Evolutionary conservation across 1,140 invertebrate genomes (phyloP), one percentile per base, ranked within the genome.

Genomic region (Drosophila repleta): DNA sequence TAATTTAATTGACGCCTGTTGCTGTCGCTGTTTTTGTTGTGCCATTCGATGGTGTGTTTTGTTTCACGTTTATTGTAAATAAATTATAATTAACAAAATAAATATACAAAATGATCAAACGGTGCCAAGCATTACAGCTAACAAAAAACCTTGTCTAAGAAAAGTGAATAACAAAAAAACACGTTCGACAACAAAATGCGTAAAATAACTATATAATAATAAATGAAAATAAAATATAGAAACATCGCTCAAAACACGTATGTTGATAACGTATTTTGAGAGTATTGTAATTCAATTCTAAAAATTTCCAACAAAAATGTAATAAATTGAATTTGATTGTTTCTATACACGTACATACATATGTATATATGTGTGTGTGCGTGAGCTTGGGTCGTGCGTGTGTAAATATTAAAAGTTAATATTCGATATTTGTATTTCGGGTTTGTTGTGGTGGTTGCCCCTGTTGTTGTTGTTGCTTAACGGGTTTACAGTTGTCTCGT

Each of bases 1-100:
- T 74, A 85, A 80, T 74, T 81, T 64, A 84, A 85, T 84, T 84
- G 77, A 77, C 81, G 74, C 64, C 57, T 70, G 55, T 69, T 74
- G 52, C 49, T 75, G 43, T 56, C 61, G 26, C 48, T 63, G 46
- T 63, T 53, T 21, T 48, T 68, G 51, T 56, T 70, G 51, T 56
- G 7, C 15, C 49, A 32, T 46, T 48, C 18, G 56, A 1, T 61
- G 69, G 52, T 60, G 57, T 81, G 51, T 82, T 68, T 80, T 81
- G 51, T 82, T 68, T 80, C 24, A 71, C 18, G 53, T 53, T 71
- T 53, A 67, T 53, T 65, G 53, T 63, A 76, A 80, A 84, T 87
- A 58, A 71, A 71, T 74, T 72, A 69, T 82, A 78, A 75, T 87
- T 72, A 75, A 82, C 58, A 45, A 78, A 57, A 6, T 43, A 81